Percentiles rank a stretch among this genome's conserved stretches.
These are phyloP conservation scores for Poeciliopsis turrubarensis DNA, from an alignment of 2,113 vertebrate genomes.

Conservation along the genomic window DNA sequence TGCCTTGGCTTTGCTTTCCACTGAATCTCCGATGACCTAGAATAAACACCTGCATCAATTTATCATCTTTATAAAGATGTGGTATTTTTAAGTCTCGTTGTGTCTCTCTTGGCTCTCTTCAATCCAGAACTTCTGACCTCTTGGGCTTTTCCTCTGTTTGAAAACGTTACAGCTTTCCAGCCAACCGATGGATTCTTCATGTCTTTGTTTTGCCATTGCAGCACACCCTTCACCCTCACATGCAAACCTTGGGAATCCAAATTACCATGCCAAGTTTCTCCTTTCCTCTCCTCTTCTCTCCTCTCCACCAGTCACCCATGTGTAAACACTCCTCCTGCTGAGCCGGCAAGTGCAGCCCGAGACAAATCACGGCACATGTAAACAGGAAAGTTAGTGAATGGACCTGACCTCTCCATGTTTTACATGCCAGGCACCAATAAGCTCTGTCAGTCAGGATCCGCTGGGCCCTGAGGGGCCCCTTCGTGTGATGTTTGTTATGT, in stretches of 20 bases:
- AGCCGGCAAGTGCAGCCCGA: constrained; percentile 32
- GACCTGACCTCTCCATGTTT: constrained; percentile 45
- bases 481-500: constrained; percentile 60
- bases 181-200: constrained; percentile 23
- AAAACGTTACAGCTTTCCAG: not conserved
- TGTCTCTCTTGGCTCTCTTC: not conserved
- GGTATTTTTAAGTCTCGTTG: not conserved
- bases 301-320: constrained; percentile 49
- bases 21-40: not conserved
- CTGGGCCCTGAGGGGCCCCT: constrained; percentile 40
- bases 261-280: constrained; percentile 22
- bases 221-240: constrained; percentile 30
- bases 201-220: constrained; percentile 41
- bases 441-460: constrained; percentile 59
- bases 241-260: constrained; percentile 60
- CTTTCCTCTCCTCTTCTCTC: constrained; percentile 13
- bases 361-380: constrained; percentile 58
- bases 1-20: not conserved
- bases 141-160: not conserved
- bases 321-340: constrained; percentile 58
- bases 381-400: constrained; percentile 74
- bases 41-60: not conserved
- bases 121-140: not conserved
- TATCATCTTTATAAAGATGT: not conserved
- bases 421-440: constrained; percentile 44